Base-by-base conservation (phyloP, 1,140 invertebrate genomes). In the Bradynema listronoti region DNA sequence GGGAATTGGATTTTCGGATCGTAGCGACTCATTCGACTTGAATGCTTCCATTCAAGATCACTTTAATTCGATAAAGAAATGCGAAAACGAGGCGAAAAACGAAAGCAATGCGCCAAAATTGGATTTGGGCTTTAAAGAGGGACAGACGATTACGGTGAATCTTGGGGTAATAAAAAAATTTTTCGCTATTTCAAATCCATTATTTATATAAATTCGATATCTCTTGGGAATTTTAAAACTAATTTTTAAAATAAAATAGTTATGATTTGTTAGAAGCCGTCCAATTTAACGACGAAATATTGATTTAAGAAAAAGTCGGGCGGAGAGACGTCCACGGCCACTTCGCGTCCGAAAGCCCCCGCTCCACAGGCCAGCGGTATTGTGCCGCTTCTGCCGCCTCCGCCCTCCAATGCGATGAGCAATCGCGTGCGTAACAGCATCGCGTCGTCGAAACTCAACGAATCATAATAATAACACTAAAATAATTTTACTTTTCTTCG, bases 1-100 rank as follows among this genome's bases (percentile, higher is more conserved):
- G 36, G 67, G 66, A 7, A 58, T 70, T 34, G 66, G 73, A 42
- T 99, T 98, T 82, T 86, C 88, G 5, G 95, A 99, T 80, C 83
- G 93, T 71, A 91, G 91, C 19, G 94, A 99, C 80, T 96, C 93
- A 50, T 99, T 99, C 83, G 95, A 99, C 83, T 82, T 99, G 14
- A 97, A 98, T 83, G 94, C 99, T 22, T 87, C 93, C 16, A 45
- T 73, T 29, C 72, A 75, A 53, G 73, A 75, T 47, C 70, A 72
- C 29, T 75, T 75, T 52, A 76, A 68, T 30, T 66, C 57, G n/a
- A 51, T 57, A 34, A 70, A 69, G 33, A 74, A 74, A 46, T 66
- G 61, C 36, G 66, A 73, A 9, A 68, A 77, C 24, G 43, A 45
- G 22, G 53, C 52, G 22, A 51, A 71, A 27, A 52, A 68, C 14